A percentile compares a stretch with the other conserved stretches of the same genome.
These are phyloP conservation scores for Entomobrya multifasciata DNA, from an alignment of 2,888 invertebrate genomes.

Conservation along the genomic window DNA sequence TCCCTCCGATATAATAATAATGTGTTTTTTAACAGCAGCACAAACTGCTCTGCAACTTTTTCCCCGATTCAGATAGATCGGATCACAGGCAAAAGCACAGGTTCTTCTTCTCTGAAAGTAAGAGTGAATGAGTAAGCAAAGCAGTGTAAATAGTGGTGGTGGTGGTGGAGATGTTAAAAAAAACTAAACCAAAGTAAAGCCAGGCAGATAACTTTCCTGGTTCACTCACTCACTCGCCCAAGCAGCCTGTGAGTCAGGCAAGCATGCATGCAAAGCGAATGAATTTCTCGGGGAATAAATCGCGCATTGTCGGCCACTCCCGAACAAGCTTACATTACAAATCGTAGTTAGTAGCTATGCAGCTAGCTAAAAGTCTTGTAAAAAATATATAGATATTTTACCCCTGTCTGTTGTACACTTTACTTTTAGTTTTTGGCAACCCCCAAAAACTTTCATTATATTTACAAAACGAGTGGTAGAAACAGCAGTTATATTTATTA, in stretches of 20 bases:
- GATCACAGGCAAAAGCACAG: no score
- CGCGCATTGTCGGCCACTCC: background rate
- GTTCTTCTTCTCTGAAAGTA: conserved; percentile 18
- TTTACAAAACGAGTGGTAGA: conserved; percentile 6
- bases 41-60: background rate
- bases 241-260: no score
- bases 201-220: conserved; percentile 28
- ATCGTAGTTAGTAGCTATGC: conserved; percentile 56
- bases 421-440: conserved; percentile 57
- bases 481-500: conserved; percentile 47
- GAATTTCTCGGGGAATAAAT: conserved; percentile 26
- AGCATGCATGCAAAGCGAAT: conserved; percentile 34
- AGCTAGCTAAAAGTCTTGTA: conserved; percentile 32
- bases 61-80: conserved; percentile 37
- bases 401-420: background rate
- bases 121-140: conserved; percentile 32
- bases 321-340: background rate
- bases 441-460: conserved; percentile 62
- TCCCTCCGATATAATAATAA: background rate
- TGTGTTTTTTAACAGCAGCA: no score
- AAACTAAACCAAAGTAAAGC: background rate
- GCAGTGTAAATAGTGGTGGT: background rate
- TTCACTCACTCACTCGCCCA: conserved; percentile 8
- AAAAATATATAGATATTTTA: conserved; percentile 1
- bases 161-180: background rate